Evolutionary conservation across 2,797 vertebrate species (phyloP).

Genomic region (Dromococcyx pavoninus): DNA sequence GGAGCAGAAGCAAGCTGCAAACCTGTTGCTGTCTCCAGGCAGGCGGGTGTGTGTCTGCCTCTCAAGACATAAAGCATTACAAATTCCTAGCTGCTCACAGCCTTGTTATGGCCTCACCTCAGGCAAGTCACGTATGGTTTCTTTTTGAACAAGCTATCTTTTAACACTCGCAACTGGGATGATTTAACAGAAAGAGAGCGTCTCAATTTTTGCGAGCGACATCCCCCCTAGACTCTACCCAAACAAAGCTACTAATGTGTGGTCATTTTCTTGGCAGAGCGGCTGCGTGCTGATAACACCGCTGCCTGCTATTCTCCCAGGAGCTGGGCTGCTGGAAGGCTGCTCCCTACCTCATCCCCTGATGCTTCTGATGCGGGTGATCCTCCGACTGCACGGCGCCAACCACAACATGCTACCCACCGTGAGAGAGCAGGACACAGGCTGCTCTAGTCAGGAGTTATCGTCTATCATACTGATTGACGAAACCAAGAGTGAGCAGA

Average conservation of each 20-base stretch:
- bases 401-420: conserved; percentile 92
- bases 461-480: conserved; percentile 95
- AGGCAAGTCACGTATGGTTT: conserved; percentile 65
- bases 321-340: conserved; percentile 81
- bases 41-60: neutral
- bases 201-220: conserved; percentile 78
- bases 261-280: conserved; percentile 83
- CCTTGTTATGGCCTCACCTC: conserved; percentile 59
- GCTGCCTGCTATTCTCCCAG: conserved; percentile 83
- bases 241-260: conserved; percentile 92
- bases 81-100: conserved; percentile 54
- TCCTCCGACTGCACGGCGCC: conserved; percentile 96
- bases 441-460: conserved; percentile 91
- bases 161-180: conserved; percentile 80
- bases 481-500: conserved; percentile 92
- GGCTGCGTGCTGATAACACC: conserved; percentile 85
- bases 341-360: conserved; percentile 80
- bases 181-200: conserved; percentile 83
- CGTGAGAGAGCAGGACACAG: conserved; percentile 88
- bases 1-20: conserved; percentile 68
- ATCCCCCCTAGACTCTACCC: conserved; percentile 80
- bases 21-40: conserved; percentile 74
- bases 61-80: neutral
- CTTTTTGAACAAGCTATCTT: conserved; percentile 83
- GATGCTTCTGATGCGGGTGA: conserved; percentile 86